phyloP scores from a whole-genome alignment of 1,140 invertebrate species.

The Arctopsyche grandis region DNA sequence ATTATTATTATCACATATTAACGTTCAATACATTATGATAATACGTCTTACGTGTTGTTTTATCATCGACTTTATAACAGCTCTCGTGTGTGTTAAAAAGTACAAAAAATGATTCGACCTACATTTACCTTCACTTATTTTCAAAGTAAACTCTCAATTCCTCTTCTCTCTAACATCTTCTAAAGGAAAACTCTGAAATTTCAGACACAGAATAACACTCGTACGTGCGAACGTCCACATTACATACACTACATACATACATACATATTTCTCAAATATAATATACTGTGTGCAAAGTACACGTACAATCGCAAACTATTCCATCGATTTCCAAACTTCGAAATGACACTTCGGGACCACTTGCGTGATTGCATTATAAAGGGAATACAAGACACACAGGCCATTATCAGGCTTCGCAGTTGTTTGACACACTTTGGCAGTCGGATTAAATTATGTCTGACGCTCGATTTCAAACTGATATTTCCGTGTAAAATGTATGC shows the following conservation, averaged over 20 bases:
- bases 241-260: background rate
- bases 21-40: too few species aligned
- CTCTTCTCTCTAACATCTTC: background rate
- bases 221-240: background rate
- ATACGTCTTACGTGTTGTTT: too few species aligned
- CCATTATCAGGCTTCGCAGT: constrained; percentile 22
- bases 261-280: background rate
- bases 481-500: background rate
- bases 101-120: background rate
- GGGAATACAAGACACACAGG: constrained; percentile 33
- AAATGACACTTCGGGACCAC: constrained; percentile 30
- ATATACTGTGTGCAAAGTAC: background rate
- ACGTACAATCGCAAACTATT: constrained; percentile 7
- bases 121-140: background rate
- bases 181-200: background rate
- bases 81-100: background rate
- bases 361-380: constrained; percentile 36
- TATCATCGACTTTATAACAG: too few species aligned
- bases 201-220: background rate
- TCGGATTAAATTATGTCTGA: constrained; percentile 13
- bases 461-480: background rate
- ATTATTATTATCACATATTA: too few species aligned
- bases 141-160: constrained; percentile 14
- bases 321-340: constrained; percentile 22
- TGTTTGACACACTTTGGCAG: constrained; percentile 12